Evolutionary conservation across 2,113 vertebrate species (phyloP).

Genomic region (Gobiocypris rarus): DNA sequence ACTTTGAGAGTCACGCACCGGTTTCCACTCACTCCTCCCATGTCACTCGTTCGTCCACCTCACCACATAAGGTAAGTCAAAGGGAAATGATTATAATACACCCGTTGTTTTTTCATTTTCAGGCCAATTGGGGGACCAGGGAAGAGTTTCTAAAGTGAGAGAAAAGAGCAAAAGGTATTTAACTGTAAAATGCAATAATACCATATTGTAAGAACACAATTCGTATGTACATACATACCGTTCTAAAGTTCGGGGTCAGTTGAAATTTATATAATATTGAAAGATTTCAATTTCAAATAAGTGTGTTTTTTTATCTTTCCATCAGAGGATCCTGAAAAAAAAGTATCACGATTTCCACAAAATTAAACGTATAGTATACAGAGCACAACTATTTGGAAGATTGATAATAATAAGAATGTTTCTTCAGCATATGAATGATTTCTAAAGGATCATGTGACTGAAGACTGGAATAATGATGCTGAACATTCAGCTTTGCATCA

Average conservation of each 20-base stretch:
- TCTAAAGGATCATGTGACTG: background rate
- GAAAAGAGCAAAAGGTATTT: slow-evolving; percentile 75
- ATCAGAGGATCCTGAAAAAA: background rate
- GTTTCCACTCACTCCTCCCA: too few species aligned
- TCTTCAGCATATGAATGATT: background rate
- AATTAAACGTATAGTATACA: background rate
- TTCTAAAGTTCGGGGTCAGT: too few species aligned
- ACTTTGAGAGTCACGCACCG: too few species aligned
- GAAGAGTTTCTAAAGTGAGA: slow-evolving; percentile 55
- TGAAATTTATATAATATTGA: too few species aligned
- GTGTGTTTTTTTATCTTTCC: background rate
- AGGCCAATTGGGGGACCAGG: slow-evolving; percentile 57
- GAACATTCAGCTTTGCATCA: background rate
- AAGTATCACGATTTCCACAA: background rate
- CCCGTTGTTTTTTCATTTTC: slow-evolving; percentile 46
- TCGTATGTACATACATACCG: too few species aligned
- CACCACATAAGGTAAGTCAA: too few species aligned
- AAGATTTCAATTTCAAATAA: background rate
- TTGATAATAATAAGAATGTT: background rate
- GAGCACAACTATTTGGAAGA: background rate
- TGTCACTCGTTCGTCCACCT: too few species aligned
- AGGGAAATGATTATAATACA: background rate
- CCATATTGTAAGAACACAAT: too few species aligned
- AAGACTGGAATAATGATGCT: background rate
- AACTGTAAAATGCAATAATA: background rate